Percentiles rank a stretch among this genome's conserved stretches.
Conservation (phyloP, 2,113 vertebrate genomes). For the Psophia crepitans region DNA sequence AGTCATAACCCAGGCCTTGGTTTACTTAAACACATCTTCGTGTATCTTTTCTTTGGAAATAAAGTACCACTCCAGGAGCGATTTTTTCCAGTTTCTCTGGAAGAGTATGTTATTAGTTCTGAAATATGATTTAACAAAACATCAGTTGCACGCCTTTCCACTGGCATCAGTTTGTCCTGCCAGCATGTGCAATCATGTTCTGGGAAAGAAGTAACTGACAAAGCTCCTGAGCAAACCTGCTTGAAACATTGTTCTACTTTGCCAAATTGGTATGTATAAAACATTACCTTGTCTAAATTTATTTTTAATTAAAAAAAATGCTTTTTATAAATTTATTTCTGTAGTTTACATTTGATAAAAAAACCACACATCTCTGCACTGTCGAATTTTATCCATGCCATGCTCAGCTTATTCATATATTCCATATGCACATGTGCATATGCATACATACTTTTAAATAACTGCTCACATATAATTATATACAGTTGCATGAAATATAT, state of each 20-base stretch:
- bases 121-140: background rate
- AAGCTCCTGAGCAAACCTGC: background rate
- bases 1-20: background rate
- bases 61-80: background rate
- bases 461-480: background rate
- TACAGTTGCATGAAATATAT: background rate
- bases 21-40: background rate
- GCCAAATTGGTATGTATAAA: background rate
- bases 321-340: background rate
- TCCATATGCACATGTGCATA: background rate
- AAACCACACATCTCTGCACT: fast-evolving
- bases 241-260: background rate
- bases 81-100: background rate
- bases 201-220: background rate
- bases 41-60: background rate
- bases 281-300: background rate
- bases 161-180: background rate
- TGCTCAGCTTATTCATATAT: background rate
- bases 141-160: background rate
- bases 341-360: background rate
- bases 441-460: background rate
- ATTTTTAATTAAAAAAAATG: background rate
- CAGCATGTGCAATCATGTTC: background rate
- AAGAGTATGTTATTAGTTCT: background rate
- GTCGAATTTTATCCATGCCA: background rate